Base-by-base conservation (phyloP, 2,797 vertebrate species). In the Anableps anableps region DNA sequence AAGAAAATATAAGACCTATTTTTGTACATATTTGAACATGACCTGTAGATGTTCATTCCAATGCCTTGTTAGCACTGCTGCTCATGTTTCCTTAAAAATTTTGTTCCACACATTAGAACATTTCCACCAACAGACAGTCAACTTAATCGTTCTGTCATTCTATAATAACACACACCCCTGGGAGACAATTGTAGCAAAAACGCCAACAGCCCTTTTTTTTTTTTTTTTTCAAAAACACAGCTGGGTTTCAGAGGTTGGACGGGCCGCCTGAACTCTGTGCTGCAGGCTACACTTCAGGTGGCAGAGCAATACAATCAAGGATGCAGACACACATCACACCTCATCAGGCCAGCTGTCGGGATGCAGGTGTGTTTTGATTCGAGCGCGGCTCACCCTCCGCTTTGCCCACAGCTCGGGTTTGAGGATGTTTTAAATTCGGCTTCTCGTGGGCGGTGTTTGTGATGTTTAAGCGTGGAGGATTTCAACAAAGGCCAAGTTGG, bases 301-400 rank as follows among this genome's bases (percentile, higher is more conserved):
- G 75, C 31, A 74, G 76, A 77, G 83, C 6, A 1, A 80, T 73
- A 73, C 81, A 72, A 83, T 41, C 76, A 77, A 82, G 73, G 73
- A 88, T 81, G 84, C 79, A 87, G 77, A 81, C 0, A 83, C 92
- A 91, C 85, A 89, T 92, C 91, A 90, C 83, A 78, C 86, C 91
- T 88, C 87, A 90, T 92, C 90, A 91, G 79, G 73, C 80, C 84
- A 83, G 83, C 84, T 87, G 92, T 93, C 89, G 74, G 68, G 50
- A 89, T 92, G 84, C 87, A 88, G 88, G 88, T 92, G 90, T 82
- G 89, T 77, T 86, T 82, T 80, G 83, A 91, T 86, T 82, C 7
- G 26, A 81, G 78, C 83, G 71, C 0, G 81, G 84, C 72, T 87
- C 78, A 60, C 79, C 85, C 78, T 78, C 60, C 13, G 31, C 85